Conservation (phyloP, 2,113 vertebrate genomes). For the Cyphomyrus plagiostoma region DNA sequence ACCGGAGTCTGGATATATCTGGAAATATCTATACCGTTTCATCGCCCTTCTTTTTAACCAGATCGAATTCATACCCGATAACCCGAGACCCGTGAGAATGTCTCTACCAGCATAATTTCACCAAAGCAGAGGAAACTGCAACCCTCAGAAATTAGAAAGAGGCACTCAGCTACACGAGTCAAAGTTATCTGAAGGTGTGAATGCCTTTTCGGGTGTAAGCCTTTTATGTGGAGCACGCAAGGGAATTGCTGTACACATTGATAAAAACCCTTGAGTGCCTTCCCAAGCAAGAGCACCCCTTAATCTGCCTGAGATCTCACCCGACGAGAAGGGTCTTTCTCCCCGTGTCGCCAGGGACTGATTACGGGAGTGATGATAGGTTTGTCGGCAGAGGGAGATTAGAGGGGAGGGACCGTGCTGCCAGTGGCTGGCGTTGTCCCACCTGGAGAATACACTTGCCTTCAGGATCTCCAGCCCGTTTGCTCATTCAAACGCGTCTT, state of each 20-base stretch:
- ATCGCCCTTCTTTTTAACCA: not conserved
- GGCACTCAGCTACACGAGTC: not conserved
- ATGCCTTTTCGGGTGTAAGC: not conserved
- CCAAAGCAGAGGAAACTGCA: not conserved
- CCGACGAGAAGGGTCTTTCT: conserved; percentile 15
- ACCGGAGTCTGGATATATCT: not conserved
- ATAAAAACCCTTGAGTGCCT: conserved; percentile 21
- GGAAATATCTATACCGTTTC: not conserved
- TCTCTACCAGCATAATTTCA: not conserved
- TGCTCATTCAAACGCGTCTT: not conserved
- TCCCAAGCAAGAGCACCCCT: conserved; percentile 1
- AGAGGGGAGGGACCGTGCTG: not conserved
- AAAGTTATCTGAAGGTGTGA: conserved; percentile 17
- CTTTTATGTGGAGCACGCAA: not conserved
- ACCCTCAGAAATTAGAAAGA: conserved; percentile 9
- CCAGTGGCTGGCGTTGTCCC: not conserved
- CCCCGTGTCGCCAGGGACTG: conserved; percentile 13
- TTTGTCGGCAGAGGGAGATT: conserved; percentile 22
- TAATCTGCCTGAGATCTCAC: conserved; percentile 29
- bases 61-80: not conserved
- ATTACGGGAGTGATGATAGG: conserved; percentile 29
- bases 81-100: not conserved
- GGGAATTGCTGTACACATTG: conserved; percentile 13
- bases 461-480: not conserved
- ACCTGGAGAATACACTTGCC: not conserved